Percentiles rank a stretch among this genome's conserved stretches.
Evolutionary conservation across 2,113 vertebrate genomes (phyloP).

Genomic region (Chunga burmeisteri): DNA sequence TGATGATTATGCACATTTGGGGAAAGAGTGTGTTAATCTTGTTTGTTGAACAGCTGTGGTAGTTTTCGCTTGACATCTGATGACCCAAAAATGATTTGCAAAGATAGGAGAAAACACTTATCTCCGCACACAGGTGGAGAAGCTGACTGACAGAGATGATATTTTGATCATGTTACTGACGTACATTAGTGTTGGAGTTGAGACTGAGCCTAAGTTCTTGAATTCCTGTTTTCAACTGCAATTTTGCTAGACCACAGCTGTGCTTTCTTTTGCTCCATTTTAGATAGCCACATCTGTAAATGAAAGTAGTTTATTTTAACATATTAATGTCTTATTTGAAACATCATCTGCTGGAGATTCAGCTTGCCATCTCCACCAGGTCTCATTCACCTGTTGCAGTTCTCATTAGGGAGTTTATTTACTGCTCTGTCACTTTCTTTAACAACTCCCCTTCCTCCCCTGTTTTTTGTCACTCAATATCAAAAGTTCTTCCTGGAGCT

Average conservation of each 20-base stretch:
- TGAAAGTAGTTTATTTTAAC: background rate
- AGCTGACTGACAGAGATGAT: background rate
- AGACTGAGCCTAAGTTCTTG: background rate
- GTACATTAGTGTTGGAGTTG: background rate
- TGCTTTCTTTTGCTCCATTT: background rate
- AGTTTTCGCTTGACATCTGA: background rate
- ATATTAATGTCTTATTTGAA: background rate
- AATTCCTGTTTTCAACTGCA: background rate
- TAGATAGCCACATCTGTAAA: background rate
- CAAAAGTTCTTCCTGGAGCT: background rate
- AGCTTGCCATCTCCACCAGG: background rate
- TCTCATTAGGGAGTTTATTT: background rate
- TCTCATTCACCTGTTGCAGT: background rate
- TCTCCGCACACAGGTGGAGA: background rate
- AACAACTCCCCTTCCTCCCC: background rate
- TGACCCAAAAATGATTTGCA: background rate
- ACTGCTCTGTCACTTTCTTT: background rate
- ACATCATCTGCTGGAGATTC: background rate
- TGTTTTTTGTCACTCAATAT: background rate
- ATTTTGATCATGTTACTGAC: background rate
- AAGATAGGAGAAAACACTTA: background rate
- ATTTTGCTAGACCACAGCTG: background rate
- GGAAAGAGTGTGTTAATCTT: background rate
- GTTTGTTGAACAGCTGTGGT: background rate
- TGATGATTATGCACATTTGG: background rate